Base-by-base conservation (phyloP, 2,888 invertebrate genomes). In the Polydrusus pterygomalis region DNA sequence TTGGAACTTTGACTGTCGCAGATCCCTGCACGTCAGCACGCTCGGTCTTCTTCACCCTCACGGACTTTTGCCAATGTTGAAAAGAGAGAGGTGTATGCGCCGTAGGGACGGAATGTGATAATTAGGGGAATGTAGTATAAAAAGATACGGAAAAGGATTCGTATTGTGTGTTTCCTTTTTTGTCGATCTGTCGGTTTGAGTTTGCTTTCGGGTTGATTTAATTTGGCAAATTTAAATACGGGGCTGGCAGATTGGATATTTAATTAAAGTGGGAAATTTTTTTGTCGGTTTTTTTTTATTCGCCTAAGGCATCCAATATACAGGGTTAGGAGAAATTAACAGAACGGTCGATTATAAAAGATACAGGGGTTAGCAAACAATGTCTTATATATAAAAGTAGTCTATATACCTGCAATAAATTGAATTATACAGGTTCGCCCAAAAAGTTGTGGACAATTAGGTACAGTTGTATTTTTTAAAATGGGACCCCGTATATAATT, bases 1-100 rank as follows among this genome's bases (percentile, higher is more conserved):
- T 47, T 84, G 86, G 87, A 87, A 87, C 87, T 86, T 87, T 87
- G 85, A 68, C 72, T 60, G 56, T 8, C 20, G 34, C 45, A n/a
- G 40, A 17, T 49, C 30, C 30, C 8, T 20, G 18, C 47, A 68
- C 62, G 51, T 51, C 38, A 15, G 18, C 45, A 45, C 2, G 7
- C 18, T 40, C 64, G 30, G 5, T 30, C 69, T 20, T 51, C n/a
- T 9, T 69, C 30, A 9, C 20, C 54, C 25, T 51, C 15, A 7
- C 2, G 15, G 17, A 40, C n/a, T n/a, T 6, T 8, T 17, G 13
- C 0, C 8, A 0, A 6, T 15, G 6, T 15, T 25, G 9, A 51
- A 68, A 43, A 51, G 43, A 62, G 68, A 74, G 13, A 25, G 18
- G 20, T 13, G 20, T 67, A 47, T 45, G 18, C 15, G 34, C 15